Evolutionary conservation across 2,113 vertebrate genomes (phyloP).

Genomic region (Oplegnathus fasciatus): DNA sequence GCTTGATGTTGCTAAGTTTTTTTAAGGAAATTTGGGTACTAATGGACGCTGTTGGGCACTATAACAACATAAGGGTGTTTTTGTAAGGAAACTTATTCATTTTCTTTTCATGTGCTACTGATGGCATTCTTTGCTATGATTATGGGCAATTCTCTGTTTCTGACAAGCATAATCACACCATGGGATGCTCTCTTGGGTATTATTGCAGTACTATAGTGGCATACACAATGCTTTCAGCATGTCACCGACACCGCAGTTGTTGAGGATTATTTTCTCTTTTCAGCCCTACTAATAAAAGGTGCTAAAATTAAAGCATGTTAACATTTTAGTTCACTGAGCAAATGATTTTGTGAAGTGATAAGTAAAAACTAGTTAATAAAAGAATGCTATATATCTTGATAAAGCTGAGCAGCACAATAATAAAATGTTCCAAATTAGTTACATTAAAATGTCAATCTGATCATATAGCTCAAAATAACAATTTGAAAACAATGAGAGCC

Average conservation of each 20-base stretch:
- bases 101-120: not conserved
- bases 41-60: not conserved
- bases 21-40: not conserved
- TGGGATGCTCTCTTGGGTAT: not conserved
- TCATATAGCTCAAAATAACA: slow-evolving; percentile 28
- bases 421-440: not conserved
- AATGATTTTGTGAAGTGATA: not conserved
- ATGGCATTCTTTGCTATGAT: not conserved
- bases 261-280: not conserved
- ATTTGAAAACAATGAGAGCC: slow-evolving; percentile 30
- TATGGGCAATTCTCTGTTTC: not conserved
- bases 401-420: not conserved
- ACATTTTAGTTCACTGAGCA: not conserved
- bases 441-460: slow-evolving; percentile 21
- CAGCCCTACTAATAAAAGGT: not conserved
- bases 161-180: not conserved
- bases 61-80: not conserved
- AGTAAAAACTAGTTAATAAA: not conserved
- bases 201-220: not conserved
- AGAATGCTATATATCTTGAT: not conserved
- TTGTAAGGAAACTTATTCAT: not conserved
- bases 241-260: not conserved
- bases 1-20: not conserved
- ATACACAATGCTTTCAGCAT: not conserved
- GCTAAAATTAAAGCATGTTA: not conserved